These are phyloP conservation scores for Trematomus bernacchii DNA, from an alignment of 2,797 vertebrate genomes.

Conservation along the genomic window DNA sequence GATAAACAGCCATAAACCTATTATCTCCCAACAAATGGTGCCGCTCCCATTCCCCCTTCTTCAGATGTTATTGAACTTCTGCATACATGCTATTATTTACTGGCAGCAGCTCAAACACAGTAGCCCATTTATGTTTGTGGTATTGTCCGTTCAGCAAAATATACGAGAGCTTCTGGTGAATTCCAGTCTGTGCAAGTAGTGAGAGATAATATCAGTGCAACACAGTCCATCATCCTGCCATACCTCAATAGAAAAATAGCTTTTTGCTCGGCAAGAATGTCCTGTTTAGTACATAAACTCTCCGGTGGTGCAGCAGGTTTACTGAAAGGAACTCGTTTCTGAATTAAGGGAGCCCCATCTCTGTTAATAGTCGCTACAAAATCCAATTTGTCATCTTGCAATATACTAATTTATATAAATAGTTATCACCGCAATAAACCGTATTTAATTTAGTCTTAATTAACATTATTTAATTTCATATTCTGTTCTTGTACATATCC, in stretches of 20 bases:
- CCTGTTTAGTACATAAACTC: neutral
- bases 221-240: neutral
- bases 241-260: neutral
- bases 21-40: constrained; percentile 36
- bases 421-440: no score
- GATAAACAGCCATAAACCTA: constrained; percentile 46
- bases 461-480: no score
- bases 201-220: neutral
- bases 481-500: no score
- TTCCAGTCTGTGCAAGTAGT: constrained; percentile 6
- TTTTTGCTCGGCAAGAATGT: neutral
- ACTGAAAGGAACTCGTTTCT: neutral
- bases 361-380: neutral
- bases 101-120: constrained; percentile 7
- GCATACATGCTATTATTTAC: constrained; percentile 10
- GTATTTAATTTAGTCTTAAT: no score
- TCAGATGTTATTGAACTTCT: constrained; percentile 16
- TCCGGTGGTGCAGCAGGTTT: constrained; percentile 4
- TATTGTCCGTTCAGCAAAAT: constrained; percentile 8
- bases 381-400: neutral
- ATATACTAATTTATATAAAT: no score
- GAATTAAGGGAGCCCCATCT: neutral
- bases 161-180: neutral
- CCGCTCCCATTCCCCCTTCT: constrained; percentile 3
- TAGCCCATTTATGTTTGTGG: neutral